Base-by-base conservation (phyloP, 2,888 invertebrate genomes). In the Orthosia gothica region DNA sequence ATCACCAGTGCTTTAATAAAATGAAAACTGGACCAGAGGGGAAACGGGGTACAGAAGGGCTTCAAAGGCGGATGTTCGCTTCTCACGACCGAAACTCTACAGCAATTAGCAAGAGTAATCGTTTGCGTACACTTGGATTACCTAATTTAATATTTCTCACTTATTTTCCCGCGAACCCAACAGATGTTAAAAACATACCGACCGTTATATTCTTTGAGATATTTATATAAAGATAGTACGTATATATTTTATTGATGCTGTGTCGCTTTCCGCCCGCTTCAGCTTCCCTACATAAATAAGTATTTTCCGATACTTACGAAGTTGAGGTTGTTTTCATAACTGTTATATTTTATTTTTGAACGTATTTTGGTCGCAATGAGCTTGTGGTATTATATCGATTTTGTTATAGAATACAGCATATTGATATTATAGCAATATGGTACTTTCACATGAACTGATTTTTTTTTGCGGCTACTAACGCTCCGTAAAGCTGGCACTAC, bases 101-200 rank as follows among this genome's bases (percentile, higher is more conserved):
- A 81, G 85, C 89, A 91, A 91, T 92, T 91, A 92, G 86, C 79
- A 84, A 88, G 91, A 92, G 90, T 91, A 91, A 92, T 91, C 88
- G 81, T 82, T 85, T 82, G 84, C 81, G 79, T 73, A 74, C 40
- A 52, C 67, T 72, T 59, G 13, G 20, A 69, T 66, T 57, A 63
- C 40, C 61, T 54, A 32, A 61, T 45, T 74, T 70, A 68, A 81
- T 84, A 68, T 81, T 73, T 81, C 55, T 76, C 50, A 61, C 49
- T 68, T 73, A 76, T 76, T 72, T 84, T 47, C 16, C 12, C 20
- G 26, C 15, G 13, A 61, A 61, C 18, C 45, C 16, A 47, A 26
- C 63, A 71, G 47, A 47, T 82, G 55, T 52, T 78, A 59, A 63
- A n/a, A 64, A 63, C 32, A 59, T 12, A 76, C 13, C 40, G 16